Evolutionary conservation across 2,113 vertebrate genomes (phyloP).

Genomic region (Heloderma charlesbogerti): DNA sequence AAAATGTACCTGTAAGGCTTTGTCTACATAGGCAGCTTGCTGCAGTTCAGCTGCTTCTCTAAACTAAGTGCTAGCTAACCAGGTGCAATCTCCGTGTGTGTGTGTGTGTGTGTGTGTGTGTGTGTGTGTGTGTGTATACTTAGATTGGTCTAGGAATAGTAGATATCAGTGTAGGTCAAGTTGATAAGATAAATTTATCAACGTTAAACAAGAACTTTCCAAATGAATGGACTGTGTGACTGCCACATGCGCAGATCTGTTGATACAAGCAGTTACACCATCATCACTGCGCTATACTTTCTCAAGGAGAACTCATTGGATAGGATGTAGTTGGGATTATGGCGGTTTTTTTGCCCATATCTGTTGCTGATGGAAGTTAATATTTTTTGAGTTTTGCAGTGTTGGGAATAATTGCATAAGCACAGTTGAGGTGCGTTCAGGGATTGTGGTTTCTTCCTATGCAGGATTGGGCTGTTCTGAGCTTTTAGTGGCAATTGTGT

Average conservation of each 20-base stretch:
- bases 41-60: neutral
- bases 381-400: neutral
- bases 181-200: constrained; percentile 32
- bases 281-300: neutral
- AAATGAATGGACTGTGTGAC: constrained; percentile 13
- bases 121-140: constrained; percentile 6
- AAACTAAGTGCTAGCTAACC: neutral
- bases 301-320: neutral
- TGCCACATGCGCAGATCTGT: constrained; percentile 1
- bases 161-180: constrained; percentile 32
- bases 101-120: no score
- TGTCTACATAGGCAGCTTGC: neutral
- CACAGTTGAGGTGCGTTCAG: constrained; percentile 1
- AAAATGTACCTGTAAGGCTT: neutral
- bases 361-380: neutral
- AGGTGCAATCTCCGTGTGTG: constrained; percentile 12
- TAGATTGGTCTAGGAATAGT: constrained; percentile 1
- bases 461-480: no score
- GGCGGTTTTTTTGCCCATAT: neutral
- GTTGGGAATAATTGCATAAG: neutral
- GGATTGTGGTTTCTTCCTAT: neutral
- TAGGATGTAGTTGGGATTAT: neutral
- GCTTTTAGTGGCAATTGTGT: no score
- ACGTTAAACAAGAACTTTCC: constrained; percentile 20
- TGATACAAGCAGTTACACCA: neutral